Conservation (phyloP, 2,113 vertebrate genomes). For the Engystomops pustulosus region DNA sequence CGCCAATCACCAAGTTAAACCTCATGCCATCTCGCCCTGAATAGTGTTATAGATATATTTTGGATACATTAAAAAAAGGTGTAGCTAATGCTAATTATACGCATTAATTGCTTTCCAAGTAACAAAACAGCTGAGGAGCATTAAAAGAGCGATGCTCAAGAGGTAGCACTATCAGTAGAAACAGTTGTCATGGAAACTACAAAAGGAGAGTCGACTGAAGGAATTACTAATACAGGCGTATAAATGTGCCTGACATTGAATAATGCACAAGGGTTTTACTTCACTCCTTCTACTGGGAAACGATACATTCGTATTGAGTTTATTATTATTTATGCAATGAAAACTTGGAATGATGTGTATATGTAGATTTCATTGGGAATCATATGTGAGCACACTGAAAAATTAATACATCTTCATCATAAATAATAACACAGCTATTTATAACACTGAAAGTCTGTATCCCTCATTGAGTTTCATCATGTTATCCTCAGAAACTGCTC, state of each 20-base stretch:
- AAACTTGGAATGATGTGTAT: background rate
- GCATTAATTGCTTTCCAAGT: constrained; percentile 49
- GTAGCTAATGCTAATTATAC: constrained; percentile 8
- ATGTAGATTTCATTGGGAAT: background rate
- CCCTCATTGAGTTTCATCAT: constrained; percentile 43
- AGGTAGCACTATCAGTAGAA: constrained; percentile 49
- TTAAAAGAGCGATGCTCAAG: constrained; percentile 4
- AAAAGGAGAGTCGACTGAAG: constrained; percentile 46
- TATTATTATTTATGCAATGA: background rate
- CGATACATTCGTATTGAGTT: background rate
- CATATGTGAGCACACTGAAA: constrained; percentile 1
- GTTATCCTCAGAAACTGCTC: too few species aligned
- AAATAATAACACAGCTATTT: constrained; percentile 21
- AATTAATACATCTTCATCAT: constrained; percentile 44
- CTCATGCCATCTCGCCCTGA: background rate
- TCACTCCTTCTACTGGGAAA: background rate
- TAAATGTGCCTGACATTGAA: constrained; percentile 40
- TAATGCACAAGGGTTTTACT: constrained; percentile 32
- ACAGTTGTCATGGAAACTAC: constrained; percentile 58
- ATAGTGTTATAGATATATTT: background rate
- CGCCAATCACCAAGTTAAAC: background rate
- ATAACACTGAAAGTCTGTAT: background rate
- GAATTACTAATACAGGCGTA: constrained; percentile 50
- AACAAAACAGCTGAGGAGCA: constrained; percentile 39
- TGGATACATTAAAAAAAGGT: constrained; percentile 34